These are phyloP conservation scores for Manis javanica DNA, from an alignment of 2,797 vertebrate species.

Conservation along the genomic window DNA sequence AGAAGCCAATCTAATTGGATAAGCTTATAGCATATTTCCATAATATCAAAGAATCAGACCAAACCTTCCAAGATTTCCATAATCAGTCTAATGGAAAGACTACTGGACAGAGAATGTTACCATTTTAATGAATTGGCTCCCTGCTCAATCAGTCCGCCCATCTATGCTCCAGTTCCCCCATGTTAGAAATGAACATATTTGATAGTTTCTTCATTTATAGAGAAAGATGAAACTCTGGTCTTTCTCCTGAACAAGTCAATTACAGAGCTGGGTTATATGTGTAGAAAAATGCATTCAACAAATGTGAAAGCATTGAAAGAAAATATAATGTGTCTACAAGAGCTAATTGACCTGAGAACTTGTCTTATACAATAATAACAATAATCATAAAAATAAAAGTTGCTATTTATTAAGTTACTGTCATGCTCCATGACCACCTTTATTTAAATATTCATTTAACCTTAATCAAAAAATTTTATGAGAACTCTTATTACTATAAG, in stretches of 20 bases:
- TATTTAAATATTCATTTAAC: slow-evolving; percentile 21
- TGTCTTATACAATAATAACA: not conserved
- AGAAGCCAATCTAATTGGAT: slow-evolving; percentile 67
- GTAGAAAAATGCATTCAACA: not conserved
- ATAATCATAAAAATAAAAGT: not conserved
- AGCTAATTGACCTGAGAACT: not conserved
- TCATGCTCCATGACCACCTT: not conserved
- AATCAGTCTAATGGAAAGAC: slow-evolving; percentile 34
- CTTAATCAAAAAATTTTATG: not conserved
- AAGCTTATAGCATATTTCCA: slow-evolving; percentile 67
- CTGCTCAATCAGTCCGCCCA: not conserved
- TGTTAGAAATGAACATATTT: slow-evolving; percentile 24
- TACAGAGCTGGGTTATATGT: not conserved
- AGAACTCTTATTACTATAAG: not conserved
- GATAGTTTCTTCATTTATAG: not conserved
- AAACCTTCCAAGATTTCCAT: slow-evolving; percentile 17
- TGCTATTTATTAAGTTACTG: not conserved
- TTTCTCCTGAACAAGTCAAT: slow-evolving; percentile 19
- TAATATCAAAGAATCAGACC: slow-evolving; percentile 60
- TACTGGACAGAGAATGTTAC: not conserved
- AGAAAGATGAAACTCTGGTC: not conserved
- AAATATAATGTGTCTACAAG: not conserved
- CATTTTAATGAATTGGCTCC: not conserved
- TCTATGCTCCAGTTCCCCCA: slow-evolving; percentile 43
- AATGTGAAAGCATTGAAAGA: not conserved